A percentile compares a stretch with the other conserved stretches of the same genome.
Conservation (phyloP, 2,113 vertebrate species). For the Lepus timidus region DNA sequence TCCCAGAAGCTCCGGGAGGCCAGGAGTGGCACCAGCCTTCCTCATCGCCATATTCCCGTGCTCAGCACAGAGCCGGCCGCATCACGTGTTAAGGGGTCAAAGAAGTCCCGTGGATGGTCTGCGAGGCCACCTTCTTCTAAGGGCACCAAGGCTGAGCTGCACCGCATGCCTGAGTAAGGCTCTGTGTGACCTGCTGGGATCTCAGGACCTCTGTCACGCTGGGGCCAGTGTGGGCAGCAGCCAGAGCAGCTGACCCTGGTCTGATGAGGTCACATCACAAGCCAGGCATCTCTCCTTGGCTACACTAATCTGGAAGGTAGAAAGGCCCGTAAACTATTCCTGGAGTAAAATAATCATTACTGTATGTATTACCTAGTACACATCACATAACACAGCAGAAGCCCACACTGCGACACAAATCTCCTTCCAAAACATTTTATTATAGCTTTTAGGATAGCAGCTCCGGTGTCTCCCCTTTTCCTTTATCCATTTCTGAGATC, state of each 20-base stretch:
- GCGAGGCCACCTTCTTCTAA: background rate
- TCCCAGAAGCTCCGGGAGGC: background rate
- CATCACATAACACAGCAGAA: conserved; percentile 43
- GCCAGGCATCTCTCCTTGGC: background rate
- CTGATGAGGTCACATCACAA: background rate
- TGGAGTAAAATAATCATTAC: conserved; percentile 55
- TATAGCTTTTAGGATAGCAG: background rate
- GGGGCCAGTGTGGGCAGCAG: background rate
- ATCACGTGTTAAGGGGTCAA: background rate
- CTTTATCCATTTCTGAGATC: conserved; percentile 49
- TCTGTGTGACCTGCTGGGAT: background rate
- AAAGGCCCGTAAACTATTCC: conserved; percentile 20
- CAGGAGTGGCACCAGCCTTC: background rate
- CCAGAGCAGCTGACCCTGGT: background rate
- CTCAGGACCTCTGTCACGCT: background rate
- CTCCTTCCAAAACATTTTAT: background rate
- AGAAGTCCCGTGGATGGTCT: background rate
- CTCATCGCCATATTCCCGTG: background rate
- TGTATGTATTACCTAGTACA: conserved; percentile 42
- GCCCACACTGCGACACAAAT: background rate
- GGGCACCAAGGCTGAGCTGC: background rate
- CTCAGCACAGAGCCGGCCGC: background rate
- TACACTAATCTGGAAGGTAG: conserved; percentile 20
- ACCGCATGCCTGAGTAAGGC: background rate
- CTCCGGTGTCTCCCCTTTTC: background rate